Base-by-base conservation (phyloP, 1,140 invertebrate genomes). In the Pissodes strobi region DNA sequence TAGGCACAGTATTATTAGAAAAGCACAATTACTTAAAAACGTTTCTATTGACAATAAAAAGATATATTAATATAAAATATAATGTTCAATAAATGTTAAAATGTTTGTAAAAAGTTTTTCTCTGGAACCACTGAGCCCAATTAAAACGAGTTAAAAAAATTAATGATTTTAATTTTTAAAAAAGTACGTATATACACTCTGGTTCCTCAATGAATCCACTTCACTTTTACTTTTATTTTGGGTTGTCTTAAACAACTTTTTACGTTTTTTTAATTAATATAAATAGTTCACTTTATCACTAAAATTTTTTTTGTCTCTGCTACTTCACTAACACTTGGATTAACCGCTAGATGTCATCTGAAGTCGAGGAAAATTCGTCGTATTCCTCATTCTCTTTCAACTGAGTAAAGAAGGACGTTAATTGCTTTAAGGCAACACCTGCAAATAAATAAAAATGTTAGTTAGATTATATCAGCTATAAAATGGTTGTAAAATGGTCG, bases 351-450 rank as follows among this genome's bases (percentile, higher is more conserved):
- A 67, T 66, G 51, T 74, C 72, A 22, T 75, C 71, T n/a, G 70
- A 70, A 57, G 56, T 51, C n/a, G 69, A 69, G 3, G 70, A 72
- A 21, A 61, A 66, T 18, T 77, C 74, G 13, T 75, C 72, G 13
- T 74, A 69, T 9, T 64, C 70, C 13, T 68, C 66, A 27, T 77
- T 72, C 68, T 76, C 77, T 52, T 72, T 74, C 57, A 78, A 39
- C 58, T 73, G 78, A 12, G 81, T 83, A 74, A 84, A 84, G 78
- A 85, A 84, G 37, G 82, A 82, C 41, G 81, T 83, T 63, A 85
- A 75, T 57, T 82, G 81, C 70, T 82, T 83, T 60, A 84, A 64
- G 73, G 84, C 82, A 18, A 85, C 82, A 68, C 80, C 82, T 74
- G 48, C 2, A 64, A 69, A 38, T n/a, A n/a, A n/a, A n/a, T n/a